A percentile compares a stretch with the other conserved stretches of the same genome.
These are phyloP conservation scores for Chanos chanos DNA, from an alignment of 2,797 vertebrate genomes.

Conservation along the genomic window DNA sequence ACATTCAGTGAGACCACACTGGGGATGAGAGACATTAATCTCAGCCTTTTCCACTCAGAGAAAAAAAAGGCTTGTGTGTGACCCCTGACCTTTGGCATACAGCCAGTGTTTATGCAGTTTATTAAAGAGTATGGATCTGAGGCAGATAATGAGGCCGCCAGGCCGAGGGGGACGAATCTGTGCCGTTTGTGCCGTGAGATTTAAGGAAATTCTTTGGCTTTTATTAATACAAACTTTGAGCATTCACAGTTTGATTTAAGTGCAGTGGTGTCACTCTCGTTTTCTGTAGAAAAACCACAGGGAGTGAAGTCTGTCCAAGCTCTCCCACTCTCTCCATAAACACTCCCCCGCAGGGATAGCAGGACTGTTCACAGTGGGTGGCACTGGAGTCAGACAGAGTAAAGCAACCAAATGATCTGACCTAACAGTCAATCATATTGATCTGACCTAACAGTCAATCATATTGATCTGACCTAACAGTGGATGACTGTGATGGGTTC, in stretches of 20 bases:
- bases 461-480: too few species aligned
- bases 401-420: slow-evolving; percentile 46
- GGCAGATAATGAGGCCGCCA: not conserved
- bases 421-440: too few species aligned
- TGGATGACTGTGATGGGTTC: too few species aligned
- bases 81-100: not conserved
- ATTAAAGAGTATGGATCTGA: not conserved
- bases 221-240: slow-evolving; percentile 23
- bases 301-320: slow-evolving; percentile 27
- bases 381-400: slow-evolving; percentile 31
- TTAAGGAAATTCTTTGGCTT: slow-evolving; percentile 5
- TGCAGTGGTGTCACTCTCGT: slow-evolving; percentile 23
- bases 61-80: slow-evolving; percentile 7
- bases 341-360: slow-evolving; percentile 14
- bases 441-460: too few species aligned
- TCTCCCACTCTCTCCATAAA: slow-evolving; percentile 24
- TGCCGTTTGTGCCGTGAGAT: slow-evolving; percentile 13
- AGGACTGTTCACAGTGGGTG: slow-evolving; percentile 16
- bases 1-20: too few species aligned
- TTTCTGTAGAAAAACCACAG: slow-evolving; percentile 31
- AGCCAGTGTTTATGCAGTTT: not conserved
- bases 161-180: slow-evolving; percentile 3
- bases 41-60: too few species aligned
- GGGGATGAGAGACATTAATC: too few species aligned
- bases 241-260: slow-evolving; percentile 2